Conservation (phyloP, 2,888 invertebrate genomes). For the Cynaeus angustus region DNA sequence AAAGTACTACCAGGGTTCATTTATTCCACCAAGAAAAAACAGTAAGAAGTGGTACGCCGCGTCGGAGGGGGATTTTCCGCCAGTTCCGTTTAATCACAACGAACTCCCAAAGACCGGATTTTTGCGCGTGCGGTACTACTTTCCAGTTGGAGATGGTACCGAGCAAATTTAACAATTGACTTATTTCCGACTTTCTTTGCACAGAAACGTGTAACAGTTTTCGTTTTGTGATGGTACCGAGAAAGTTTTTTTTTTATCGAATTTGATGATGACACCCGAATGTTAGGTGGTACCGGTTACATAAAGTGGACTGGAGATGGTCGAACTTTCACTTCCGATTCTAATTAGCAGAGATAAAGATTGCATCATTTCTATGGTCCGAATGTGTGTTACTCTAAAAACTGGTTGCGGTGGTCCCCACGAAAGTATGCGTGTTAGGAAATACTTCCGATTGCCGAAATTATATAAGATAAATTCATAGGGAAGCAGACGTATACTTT, state of each 20-base stretch:
- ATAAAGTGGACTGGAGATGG: neutral
- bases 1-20: constrained; percentile 26
- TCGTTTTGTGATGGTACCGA: neutral
- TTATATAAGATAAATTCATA: constrained; percentile 22
- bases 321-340: constrained; percentile 19
- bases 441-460: constrained; percentile 14
- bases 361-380: constrained; percentile 5
- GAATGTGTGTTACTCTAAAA: neutral
- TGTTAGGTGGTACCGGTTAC: neutral
- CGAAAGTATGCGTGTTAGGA: neutral
- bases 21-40: constrained; percentile 22
- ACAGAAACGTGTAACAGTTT: constrained; percentile 6
- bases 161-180: neutral
- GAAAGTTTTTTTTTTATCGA: constrained; percentile 2
- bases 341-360: neutral
- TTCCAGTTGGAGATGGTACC: constrained; percentile 16
- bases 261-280: neutral
- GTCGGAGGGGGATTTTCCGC: constrained; percentile 9
- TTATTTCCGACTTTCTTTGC: constrained; percentile 7
- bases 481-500: constrained; percentile 10
- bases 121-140: constrained; percentile 15
- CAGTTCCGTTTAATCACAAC: constrained; percentile 30
- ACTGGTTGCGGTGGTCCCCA: no score
- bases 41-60: constrained; percentile 31
- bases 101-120: constrained; percentile 1